Percentiles rank a stretch among this genome's conserved stretches.
phyloP scores from a whole-genome alignment of 1,140 invertebrate species.

The Xylocopa sonorina region DNA sequence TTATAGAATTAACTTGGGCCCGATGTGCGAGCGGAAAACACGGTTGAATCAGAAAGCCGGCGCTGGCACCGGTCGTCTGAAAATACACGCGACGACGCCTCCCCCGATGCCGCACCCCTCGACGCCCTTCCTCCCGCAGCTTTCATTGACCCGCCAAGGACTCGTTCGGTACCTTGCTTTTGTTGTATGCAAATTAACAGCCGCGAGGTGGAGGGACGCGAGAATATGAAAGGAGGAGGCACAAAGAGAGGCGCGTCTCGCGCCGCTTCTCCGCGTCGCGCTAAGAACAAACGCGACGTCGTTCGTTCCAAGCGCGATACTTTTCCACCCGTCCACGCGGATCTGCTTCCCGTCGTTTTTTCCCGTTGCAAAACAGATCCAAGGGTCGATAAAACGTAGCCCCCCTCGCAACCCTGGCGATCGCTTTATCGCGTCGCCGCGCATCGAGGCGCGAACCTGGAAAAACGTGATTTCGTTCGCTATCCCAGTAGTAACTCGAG shows the following conservation, averaged over 20 bases:
- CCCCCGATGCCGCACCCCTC: too few relatives aligned
- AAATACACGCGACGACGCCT: too few relatives aligned
- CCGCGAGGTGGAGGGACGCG: conserved; percentile 9
- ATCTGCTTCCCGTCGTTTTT: neutral
- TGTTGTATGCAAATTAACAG: conserved; percentile 43
- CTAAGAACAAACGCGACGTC: neutral
- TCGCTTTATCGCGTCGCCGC: neutral
- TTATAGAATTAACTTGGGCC: conserved; percentile 14
- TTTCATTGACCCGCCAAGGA: conserved; percentile 51
- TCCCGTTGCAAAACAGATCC: neutral
- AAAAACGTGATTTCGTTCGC: too few relatives aligned
- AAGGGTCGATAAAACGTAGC: neutral
- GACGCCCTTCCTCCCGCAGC: conserved; percentile 3
- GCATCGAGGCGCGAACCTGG: neutral
- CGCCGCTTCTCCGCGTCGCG: neutral
- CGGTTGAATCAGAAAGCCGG: conserved; percentile 27
- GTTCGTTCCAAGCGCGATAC: neutral
- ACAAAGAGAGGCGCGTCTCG: neutral
- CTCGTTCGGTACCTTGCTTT: conserved; percentile 30
- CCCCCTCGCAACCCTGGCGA: neutral
- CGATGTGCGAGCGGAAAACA: conserved; percentile 35
- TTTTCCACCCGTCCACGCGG: neutral
- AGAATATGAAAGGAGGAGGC: conserved; percentile 36
- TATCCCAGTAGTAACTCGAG: too few relatives aligned
- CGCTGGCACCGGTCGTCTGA: conserved; percentile 1